Base-by-base conservation (phyloP, 2,113 vertebrate genomes). In the Lasiurus cinereus region DNA sequence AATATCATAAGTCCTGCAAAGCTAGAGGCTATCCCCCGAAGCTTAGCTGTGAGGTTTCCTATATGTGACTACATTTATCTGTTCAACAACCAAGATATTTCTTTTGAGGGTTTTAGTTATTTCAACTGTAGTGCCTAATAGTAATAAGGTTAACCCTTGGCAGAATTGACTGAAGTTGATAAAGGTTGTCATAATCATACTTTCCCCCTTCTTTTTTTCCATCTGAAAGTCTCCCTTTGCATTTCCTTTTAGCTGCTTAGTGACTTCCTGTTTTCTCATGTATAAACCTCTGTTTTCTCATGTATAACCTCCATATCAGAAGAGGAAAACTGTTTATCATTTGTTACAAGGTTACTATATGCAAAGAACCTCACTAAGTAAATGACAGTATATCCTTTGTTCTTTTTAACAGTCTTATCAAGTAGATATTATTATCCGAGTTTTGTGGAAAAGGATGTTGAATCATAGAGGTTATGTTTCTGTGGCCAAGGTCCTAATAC, bases 301-400 rank as follows among this genome's bases (percentile, higher is more conserved):
- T 14, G 10, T 6, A 33, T 93, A 62, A 62, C 27, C 10, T 14
- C n/a, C 83, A 66, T 86, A 85, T 72, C 69, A 48, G 48, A 74
- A 92, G 36, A 85, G 67, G 79, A 90, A 90, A 78, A 83, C 16
- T 21, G 36, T 43, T 39, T 82, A 43, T 52, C 84, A 54, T 43
- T 83, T 64, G 39, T 92, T 78, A 33, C 66, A 92, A 80, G 59
- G 69, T 73, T 83, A 31, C 22, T 46, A 14, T 67, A 24, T 64
- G 66, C 31, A 82, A 27, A 91, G 33, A 90, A 8, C 31, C 29
- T 10, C 24, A 16, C 1, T 29, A 43, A 54, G 8, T 70, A 22
- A 82, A 43, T 46, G 10, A 21, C 13, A 90, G 5, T 12, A 56
- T 78, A 29, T 67, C 22, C 19, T 87, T 89, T 50, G 33, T 6